A percentile compares a stretch with the other conserved stretches of the same genome.
Evolutionary conservation across 92 coral and sea anemone species (phyloP).

Genomic region (Epizoanthus fatuus): DNA sequence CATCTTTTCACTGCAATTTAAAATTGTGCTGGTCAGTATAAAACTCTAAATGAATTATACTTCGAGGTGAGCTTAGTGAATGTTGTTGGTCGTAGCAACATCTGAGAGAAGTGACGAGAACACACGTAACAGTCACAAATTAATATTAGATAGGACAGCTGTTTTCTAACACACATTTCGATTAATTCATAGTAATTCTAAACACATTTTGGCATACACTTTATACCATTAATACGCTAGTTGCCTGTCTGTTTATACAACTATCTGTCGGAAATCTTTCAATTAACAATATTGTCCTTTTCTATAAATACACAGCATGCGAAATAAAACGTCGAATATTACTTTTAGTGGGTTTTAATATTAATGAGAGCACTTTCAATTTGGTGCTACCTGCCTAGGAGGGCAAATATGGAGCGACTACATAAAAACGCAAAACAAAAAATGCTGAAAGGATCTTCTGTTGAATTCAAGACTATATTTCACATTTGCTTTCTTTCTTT

Average conservation of each 20-base stretch:
- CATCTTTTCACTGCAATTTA: constrained; percentile 5
- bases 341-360: background rate
- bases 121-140: background rate
- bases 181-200: constrained; percentile 10
- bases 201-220: background rate
- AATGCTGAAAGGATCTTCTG: too few species aligned
- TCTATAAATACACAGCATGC: background rate
- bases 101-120: background rate
- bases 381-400: too few species aligned
- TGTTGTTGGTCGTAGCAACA: background rate
- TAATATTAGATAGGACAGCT: background rate
- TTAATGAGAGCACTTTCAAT: background rate
- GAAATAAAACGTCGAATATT: background rate
- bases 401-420: too few species aligned
- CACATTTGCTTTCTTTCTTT: too few species aligned
- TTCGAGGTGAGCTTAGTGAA: too few species aligned
- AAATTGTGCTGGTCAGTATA: background rate
- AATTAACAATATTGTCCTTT: background rate
- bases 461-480: too few species aligned
- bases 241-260: background rate
- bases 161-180: background rate
- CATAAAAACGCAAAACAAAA: too few species aligned
- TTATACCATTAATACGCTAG: background rate
- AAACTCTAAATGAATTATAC: background rate
- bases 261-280: constrained; percentile 8